These are phyloP conservation scores for Crax fasciolata DNA, from an alignment of 2,797 vertebrate species.

Conservation along the genomic window DNA sequence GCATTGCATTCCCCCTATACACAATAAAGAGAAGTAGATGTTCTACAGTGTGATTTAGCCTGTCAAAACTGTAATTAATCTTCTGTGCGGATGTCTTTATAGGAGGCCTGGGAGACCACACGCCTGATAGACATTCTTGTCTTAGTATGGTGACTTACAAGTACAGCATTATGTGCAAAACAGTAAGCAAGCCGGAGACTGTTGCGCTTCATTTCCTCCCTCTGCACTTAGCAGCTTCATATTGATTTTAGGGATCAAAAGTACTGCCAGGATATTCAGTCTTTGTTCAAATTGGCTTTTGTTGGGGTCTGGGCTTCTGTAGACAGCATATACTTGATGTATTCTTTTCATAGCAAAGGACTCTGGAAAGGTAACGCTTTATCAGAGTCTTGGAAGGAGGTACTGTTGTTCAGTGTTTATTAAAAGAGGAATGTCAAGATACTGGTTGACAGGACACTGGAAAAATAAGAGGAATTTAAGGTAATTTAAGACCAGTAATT, in stretches of 20 bases:
- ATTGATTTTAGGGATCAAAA: background rate
- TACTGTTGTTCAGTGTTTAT: conserved; percentile 25
- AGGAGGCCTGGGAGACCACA: background rate
- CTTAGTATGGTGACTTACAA: background rate
- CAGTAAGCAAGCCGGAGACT: background rate
- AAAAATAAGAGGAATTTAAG: background rate
- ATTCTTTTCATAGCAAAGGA: background rate
- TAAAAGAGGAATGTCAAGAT: background rate
- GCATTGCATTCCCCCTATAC: background rate
- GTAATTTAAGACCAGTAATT: background rate
- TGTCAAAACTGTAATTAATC: background rate
- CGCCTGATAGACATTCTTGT: background rate
- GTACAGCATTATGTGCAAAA: background rate
- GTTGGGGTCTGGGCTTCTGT: background rate
- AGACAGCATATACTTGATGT: background rate
- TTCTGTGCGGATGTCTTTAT: background rate
- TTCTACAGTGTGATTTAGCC: background rate
- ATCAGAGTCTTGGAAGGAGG: background rate
- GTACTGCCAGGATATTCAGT: background rate
- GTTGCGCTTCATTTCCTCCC: background rate
- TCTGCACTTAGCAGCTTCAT: background rate
- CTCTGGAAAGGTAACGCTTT: background rate
- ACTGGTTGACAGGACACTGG: background rate
- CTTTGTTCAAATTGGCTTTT: background rate
- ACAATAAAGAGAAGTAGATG: background rate